Percentiles rank a stretch among this genome's conserved stretches.
Evolutionary conservation across 1,140 invertebrate species (phyloP).

Genomic region (Caenorhabditis brenneri): DNA sequence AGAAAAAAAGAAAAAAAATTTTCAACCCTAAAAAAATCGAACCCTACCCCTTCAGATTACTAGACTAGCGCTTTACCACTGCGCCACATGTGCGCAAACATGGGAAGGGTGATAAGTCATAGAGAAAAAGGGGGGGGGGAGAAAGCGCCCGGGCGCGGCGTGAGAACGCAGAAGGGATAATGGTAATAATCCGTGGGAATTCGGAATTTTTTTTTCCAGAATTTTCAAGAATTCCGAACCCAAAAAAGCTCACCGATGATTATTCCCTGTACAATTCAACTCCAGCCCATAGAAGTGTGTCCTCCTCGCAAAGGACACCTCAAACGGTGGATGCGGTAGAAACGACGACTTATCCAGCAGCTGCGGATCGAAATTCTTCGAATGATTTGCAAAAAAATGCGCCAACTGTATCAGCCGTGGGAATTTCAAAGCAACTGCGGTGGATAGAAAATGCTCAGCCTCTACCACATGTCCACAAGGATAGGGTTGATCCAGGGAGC

Average conservation of each 20-base stretch:
- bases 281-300: constrained; percentile 17
- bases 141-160: no score
- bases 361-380: not conserved
- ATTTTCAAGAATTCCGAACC: no score
- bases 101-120: no score
- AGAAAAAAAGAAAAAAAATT: no score
- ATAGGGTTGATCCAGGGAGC: constrained; percentile 15
- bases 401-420: not conserved
- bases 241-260: not conserved
- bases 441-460: not conserved
- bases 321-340: not conserved
- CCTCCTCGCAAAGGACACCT: constrained; percentile 15
- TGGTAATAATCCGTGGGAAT: no score
- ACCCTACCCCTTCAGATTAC: no score
- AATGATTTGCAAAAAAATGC: constrained; percentile 25
- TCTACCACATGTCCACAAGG: constrained; percentile 20
- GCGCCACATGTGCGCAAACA: no score
- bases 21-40: no score
- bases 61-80: no score
- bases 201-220: no score
- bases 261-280: constrained; percentile 23
- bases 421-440: constrained; percentile 8
- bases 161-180: no score
- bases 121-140: no score
- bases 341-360: constrained; percentile 12